Conservation (phyloP, 2,113 vertebrate species). For the Aix galericulata region DNA sequence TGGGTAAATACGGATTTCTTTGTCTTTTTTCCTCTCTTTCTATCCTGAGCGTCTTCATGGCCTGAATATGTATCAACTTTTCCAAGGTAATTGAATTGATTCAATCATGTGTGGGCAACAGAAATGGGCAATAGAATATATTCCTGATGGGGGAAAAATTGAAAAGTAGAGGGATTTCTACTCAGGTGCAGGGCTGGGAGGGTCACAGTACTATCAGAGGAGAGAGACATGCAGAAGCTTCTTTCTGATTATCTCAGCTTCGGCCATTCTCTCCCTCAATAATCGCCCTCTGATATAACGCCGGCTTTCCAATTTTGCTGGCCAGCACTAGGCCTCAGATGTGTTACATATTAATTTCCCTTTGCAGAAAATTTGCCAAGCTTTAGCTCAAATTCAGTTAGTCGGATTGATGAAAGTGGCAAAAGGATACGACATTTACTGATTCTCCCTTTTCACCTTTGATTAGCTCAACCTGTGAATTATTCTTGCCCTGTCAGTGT, state of each 20-base stretch:
- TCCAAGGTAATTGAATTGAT: conserved; percentile 96
- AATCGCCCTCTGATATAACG: conserved; percentile 84
- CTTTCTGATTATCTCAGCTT: conserved; percentile 89
- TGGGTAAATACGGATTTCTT: conserved; percentile 96
- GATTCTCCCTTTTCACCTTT: conserved; percentile 99
- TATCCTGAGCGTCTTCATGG: conserved; percentile 81
- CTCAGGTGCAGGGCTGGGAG: conserved; percentile 62
- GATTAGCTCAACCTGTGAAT: conserved; percentile 94
- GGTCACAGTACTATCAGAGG: conserved; percentile 77
- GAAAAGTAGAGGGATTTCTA: conserved; percentile 80
- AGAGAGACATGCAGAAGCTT: conserved; percentile 84
- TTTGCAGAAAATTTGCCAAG: conserved; percentile 88
- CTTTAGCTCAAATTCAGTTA: conserved; percentile 96
- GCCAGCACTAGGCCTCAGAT: conserved; percentile 85
- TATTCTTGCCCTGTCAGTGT: conserved; percentile 89
- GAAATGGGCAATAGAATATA: conserved; percentile 89
- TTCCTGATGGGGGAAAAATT: conserved; percentile 88
- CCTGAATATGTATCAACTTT: conserved; percentile 95
- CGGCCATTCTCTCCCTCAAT: conserved; percentile 85
- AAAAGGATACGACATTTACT: conserved; percentile 96
- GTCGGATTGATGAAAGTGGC: conserved; percentile 99
- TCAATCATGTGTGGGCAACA: conserved; percentile 91
- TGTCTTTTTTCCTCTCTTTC: conserved; percentile 81
- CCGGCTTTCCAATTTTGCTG: conserved; percentile 86
- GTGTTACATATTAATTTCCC: conserved; percentile 99